These are phyloP conservation scores for Hypselothyrea guttata DNA, from an alignment of 2,888 invertebrate species.

Conservation along the genomic window DNA sequence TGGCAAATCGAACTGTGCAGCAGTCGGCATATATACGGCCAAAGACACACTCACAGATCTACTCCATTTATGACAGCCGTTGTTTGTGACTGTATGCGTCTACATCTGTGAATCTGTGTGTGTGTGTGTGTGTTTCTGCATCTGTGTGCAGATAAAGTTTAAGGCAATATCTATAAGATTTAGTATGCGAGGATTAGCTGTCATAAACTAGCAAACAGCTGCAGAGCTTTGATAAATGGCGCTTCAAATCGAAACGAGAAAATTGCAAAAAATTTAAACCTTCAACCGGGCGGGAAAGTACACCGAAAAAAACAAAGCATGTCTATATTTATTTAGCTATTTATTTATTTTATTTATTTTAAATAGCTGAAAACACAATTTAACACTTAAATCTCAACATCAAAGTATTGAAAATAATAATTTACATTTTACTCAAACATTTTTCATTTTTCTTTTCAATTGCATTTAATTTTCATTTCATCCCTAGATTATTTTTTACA, in stretches of 20 bases:
- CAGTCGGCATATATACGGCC: slow-evolving; percentile 36
- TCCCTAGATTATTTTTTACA: too few relatives aligned
- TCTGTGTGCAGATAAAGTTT: slow-evolving; percentile 27
- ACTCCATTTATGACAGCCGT: slow-evolving; percentile 33
- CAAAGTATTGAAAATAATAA: too few relatives aligned
- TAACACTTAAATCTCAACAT: too few relatives aligned
- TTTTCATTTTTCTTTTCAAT: too few relatives aligned
- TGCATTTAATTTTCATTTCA: too few relatives aligned
- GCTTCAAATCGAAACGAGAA: slow-evolving; percentile 15
- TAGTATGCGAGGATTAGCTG: slow-evolving; percentile 54
- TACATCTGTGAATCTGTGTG: too few relatives aligned
- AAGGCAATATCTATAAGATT: slow-evolving; percentile 62
- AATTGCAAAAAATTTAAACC: slow-evolving; percentile 23
- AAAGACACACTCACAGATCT: slow-evolving; percentile 1
- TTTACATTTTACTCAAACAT: too few relatives aligned
- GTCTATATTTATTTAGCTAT: too few relatives aligned
- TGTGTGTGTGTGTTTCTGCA: slow-evolving; percentile 7
- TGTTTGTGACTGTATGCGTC: too few relatives aligned
- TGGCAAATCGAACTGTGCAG: slow-evolving; percentile 60
- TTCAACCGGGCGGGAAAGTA: slow-evolving; percentile 31
- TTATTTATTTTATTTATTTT: too few relatives aligned
- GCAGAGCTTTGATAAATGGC: slow-evolving; percentile 68
- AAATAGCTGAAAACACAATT: too few relatives aligned
- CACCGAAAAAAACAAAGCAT: slow-evolving; percentile 11
- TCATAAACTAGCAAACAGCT: slow-evolving; percentile 72